Conservation (phyloP, 2,888 invertebrate species). For the Myopa testacea region DNA sequence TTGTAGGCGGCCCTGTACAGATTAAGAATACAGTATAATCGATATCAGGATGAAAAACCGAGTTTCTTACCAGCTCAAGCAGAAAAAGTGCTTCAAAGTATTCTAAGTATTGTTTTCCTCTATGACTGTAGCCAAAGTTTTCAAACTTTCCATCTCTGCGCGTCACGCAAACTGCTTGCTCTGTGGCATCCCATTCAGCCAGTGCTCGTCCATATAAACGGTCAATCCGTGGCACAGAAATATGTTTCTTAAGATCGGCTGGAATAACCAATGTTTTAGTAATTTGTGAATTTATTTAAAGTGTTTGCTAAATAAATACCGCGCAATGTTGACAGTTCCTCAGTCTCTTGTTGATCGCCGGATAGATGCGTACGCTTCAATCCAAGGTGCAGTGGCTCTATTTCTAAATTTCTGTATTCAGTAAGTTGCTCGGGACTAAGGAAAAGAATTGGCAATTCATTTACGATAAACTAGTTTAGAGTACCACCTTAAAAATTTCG, state of each 20-base stretch:
- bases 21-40: not conserved
- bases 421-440: slow-evolving; percentile 55
- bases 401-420: slow-evolving; percentile 52
- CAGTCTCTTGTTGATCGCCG: slow-evolving; percentile 51
- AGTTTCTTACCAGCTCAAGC: slow-evolving; percentile 58
- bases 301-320: slow-evolving; percentile 47
- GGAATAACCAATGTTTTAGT: not conserved
- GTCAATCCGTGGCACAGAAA: slow-evolving; percentile 61
- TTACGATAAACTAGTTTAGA: not conserved
- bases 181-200: slow-evolving; percentile 57
- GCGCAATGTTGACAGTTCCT: slow-evolving; percentile 54
- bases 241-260: slow-evolving; percentile 57
- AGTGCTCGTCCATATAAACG: slow-evolving; percentile 57
- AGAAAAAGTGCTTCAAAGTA: slow-evolving; percentile 63
- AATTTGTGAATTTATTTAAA: not conserved
- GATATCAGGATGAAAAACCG: not conserved
- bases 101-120: slow-evolving; percentile 59
- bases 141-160: slow-evolving; percentile 65
- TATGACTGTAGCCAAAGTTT: slow-evolving; percentile 59
- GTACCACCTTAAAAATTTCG: slow-evolving; percentile 54
- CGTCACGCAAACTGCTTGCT: slow-evolving; percentile 57
- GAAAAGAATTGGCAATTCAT: not conserved
- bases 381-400: slow-evolving; percentile 51
- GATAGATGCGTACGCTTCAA: slow-evolving; percentile 56
- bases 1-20: slow-evolving; percentile 62